Evolutionary conservation across 1,140 invertebrate genomes (phyloP).

Genomic region (Yoshiicerus persimilis): DNA sequence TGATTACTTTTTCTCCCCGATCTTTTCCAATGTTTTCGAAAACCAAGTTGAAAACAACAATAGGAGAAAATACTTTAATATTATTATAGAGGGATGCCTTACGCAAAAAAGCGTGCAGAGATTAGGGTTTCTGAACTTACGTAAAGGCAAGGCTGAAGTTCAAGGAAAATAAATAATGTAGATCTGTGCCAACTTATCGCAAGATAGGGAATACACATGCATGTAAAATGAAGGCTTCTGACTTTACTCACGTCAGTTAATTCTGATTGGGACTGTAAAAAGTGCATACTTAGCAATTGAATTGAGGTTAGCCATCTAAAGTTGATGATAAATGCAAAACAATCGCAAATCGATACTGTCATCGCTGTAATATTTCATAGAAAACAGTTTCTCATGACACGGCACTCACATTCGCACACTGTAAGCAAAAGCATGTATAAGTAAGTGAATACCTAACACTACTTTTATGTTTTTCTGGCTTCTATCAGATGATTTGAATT

Average conservation of each 20-base stretch:
- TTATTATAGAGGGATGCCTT: too few relatives aligned
- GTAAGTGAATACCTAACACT: neutral
- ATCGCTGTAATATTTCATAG: neutral
- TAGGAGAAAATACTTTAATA: too few relatives aligned
- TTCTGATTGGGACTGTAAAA: neutral
- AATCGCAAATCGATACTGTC: neutral
- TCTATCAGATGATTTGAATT: neutral
- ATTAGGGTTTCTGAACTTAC: too few relatives aligned
- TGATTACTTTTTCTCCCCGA: too few relatives aligned
- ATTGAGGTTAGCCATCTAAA: neutral
- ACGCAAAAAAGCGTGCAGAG: too few relatives aligned
- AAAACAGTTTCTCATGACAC: neutral
- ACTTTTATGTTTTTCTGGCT: neutral
- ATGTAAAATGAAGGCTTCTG: neutral
- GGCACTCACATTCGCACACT: too few relatives aligned
- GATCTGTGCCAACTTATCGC: too few relatives aligned
- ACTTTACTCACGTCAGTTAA: neutral
- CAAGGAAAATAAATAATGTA: neutral
- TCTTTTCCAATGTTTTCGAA: too few relatives aligned
- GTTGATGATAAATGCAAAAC: neutral
- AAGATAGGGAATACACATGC: neutral
- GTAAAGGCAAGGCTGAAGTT: neutral
- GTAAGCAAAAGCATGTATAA: neutral
- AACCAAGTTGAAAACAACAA: too few relatives aligned
- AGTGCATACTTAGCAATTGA: neutral